Evolutionary conservation across 2,888 invertebrate species (phyloP).

Genomic region (Zygaena filipendulae): DNA sequence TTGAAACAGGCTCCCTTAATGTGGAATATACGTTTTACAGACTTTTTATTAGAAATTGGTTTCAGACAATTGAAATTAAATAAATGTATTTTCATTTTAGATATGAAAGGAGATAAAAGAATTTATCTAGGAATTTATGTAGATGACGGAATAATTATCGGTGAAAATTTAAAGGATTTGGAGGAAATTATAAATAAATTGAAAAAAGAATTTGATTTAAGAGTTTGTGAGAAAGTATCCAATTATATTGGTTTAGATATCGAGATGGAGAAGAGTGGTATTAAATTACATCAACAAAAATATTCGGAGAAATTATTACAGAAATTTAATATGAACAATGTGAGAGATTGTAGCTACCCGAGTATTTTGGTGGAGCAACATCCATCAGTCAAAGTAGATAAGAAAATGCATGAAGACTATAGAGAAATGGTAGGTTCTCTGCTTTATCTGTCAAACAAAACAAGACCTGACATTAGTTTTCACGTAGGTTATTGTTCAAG

Average conservation of each 20-base stretch:
- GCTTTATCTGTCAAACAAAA: slow-evolving; percentile 1
- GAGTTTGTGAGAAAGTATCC: too few species aligned
- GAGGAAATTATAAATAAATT: slow-evolving; percentile 1
- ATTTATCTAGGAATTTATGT: slow-evolving; percentile 1
- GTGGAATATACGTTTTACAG: slow-evolving; percentile 5
- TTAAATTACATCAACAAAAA: slow-evolving; percentile 1
- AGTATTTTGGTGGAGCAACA: slow-evolving; percentile 1
- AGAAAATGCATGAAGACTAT: slow-evolving; percentile 1
- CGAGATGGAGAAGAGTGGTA: background rate
- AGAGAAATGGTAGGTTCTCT: slow-evolving; percentile 1
- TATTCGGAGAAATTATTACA: slow-evolving; percentile 2
- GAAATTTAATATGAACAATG: slow-evolving; percentile 1
- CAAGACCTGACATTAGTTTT: slow-evolving; percentile 1
- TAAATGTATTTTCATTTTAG: slow-evolving; percentile 2
- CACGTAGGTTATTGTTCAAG: slow-evolving; percentile 1
- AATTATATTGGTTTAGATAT: too few species aligned
- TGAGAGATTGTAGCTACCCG: slow-evolving; percentile 1
- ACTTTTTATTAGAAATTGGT: slow-evolving; percentile 1
- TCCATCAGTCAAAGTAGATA: slow-evolving; percentile 1
- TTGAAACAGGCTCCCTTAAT: slow-evolving; percentile 5
- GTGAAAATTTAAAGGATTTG: slow-evolving; percentile 1
- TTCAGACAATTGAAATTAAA: slow-evolving; percentile 3
- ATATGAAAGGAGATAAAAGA: background rate
- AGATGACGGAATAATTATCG: slow-evolving; percentile 1
- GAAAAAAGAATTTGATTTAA: background rate